Evolutionary conservation across 64 coral and sea anemone genomes (phyloP).

Genomic region (Cladopsammia gracilis): DNA sequence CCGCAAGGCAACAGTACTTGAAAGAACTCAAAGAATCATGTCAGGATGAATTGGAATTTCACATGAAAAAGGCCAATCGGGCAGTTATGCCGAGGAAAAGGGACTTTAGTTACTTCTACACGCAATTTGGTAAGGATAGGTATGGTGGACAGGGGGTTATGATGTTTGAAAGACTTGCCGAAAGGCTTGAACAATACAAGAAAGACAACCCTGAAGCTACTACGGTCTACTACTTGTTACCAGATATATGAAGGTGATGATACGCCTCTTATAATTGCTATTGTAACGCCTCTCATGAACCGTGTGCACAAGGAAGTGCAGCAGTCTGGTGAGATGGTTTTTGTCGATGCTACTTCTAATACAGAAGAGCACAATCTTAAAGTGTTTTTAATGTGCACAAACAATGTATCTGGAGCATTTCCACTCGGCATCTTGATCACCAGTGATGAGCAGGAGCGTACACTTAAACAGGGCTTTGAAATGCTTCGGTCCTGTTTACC

Average conservation of each 20-base stretch:
- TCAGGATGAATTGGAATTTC: constrained; percentile 59
- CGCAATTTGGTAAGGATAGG: constrained; percentile 58
- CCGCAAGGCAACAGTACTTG: constrained; percentile 58
- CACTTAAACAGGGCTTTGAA: constrained; percentile 58
- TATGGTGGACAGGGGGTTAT: constrained; percentile 33
- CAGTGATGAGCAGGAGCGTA: constrained; percentile 61
- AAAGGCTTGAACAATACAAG: constrained; percentile 51
- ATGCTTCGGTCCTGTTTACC: constrained; percentile 53
- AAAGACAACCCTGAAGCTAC: constrained; percentile 77
- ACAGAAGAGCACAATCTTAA: constrained; percentile 72
- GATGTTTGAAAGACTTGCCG: constrained; percentile 55
- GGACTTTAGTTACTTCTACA: constrained; percentile 74
- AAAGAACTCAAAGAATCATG: constrained; percentile 73
- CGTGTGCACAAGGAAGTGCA: constrained; percentile 68
- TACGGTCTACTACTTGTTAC: constrained; percentile 68
- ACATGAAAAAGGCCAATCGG: constrained; percentile 64
- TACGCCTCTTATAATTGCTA: constrained; percentile 67
- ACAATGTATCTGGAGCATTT: constrained; percentile 76
- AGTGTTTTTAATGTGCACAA: constrained; percentile 70
- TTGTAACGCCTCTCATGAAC: constrained; percentile 85
- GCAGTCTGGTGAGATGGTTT: constrained; percentile 69
- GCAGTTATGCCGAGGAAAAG: constrained; percentile 68
- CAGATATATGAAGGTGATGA: constrained; percentile 81
- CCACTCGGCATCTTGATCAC: constrained; percentile 70
- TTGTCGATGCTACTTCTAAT: constrained; percentile 71